These are phyloP conservation scores for Spodoptera picta DNA, from an alignment of 2,888 invertebrate species.

Conservation along the genomic window DNA sequence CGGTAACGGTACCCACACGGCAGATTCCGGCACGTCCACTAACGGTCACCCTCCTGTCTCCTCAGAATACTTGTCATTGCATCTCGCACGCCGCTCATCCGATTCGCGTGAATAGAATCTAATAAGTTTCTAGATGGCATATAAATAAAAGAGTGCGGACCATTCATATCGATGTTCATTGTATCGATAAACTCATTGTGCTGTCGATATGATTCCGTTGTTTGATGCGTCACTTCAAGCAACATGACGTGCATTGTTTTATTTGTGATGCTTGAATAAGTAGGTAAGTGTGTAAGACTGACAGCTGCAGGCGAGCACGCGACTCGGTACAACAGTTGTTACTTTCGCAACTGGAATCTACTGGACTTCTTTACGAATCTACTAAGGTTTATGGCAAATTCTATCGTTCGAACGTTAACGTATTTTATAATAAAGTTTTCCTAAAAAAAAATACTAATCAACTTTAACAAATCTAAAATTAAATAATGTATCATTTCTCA, in stretches of 20 bases:
- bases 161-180: conserved; percentile 32
- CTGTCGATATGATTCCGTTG: conserved; percentile 12
- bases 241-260: conserved; percentile 30
- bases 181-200: conserved; percentile 17
- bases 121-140: conserved; percentile 55
- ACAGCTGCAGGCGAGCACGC: background rate
- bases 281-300: conserved; percentile 24
- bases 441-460: no score
- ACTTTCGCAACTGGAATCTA: background rate
- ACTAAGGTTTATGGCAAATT: background rate
- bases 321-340: background rate
- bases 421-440: no score
- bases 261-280: conserved; percentile 22
- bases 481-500: no score
- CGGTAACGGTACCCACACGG: conserved; percentile 71
- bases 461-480: no score
- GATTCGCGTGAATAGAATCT: conserved; percentile 69
- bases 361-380: background rate
- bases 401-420: no score
- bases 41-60: conserved; percentile 77
- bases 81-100: conserved; percentile 62
- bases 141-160: conserved; percentile 48
- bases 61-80: conserved; percentile 72
- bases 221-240: conserved; percentile 12
- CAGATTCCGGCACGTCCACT: conserved; percentile 78